Evolutionary conservation across 2,113 vertebrate species (phyloP), one percentile per base, ranked within the genome.

Genomic region (Poeciliopsis occidentalis): DNA sequence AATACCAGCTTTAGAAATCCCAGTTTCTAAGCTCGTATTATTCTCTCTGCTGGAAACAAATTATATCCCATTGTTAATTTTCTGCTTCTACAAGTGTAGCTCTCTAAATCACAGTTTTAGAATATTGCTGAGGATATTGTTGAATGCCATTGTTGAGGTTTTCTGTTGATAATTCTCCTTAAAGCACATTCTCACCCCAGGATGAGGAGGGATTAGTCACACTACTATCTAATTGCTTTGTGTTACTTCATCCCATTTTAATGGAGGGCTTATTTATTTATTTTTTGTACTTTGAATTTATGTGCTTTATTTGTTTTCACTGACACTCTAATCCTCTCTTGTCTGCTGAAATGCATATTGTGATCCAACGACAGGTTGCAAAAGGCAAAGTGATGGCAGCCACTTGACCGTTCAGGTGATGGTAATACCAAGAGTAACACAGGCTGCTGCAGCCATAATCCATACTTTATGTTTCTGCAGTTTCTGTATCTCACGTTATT

Each of bases 151-250:
- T 47, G 29, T 69, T n/a, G 11, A 6, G 39, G 32, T n/a, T 73
- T 41, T 29, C 24, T 75, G n/a, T 67, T 71, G 65, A 84, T 61
- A 62, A 34, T n/a, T 29, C 63, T 51, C n/a, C 68, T 87, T 62
- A 64, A 67, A 60, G 73, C 47, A 65, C 34, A 64, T 75, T 73
- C 44, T 73, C 71, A 67, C 73, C 79, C 63, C 47, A 39, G 69
- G 84, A 85, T 79, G 67, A 64, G 29, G 63, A 47, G 32, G 81
- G 85, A 90, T 91, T 90, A 89, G 86, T 83, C 80, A 82, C 74
- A 72, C 80, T 62, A 13, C 71, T 32, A 73, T 85, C 82, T 78
- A 72, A 89, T 80, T 81, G 76, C 54, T 76, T 13, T 61, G 62
- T 76, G 78, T 63, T 57, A 47, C 66, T 70, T 74, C 34, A 78